A percentile compares a stretch with the other conserved stretches of the same genome.
phyloP scores from a whole-genome alignment of 2,797 vertebrate species.

The Parauchenoglanis punctatus region DNA sequence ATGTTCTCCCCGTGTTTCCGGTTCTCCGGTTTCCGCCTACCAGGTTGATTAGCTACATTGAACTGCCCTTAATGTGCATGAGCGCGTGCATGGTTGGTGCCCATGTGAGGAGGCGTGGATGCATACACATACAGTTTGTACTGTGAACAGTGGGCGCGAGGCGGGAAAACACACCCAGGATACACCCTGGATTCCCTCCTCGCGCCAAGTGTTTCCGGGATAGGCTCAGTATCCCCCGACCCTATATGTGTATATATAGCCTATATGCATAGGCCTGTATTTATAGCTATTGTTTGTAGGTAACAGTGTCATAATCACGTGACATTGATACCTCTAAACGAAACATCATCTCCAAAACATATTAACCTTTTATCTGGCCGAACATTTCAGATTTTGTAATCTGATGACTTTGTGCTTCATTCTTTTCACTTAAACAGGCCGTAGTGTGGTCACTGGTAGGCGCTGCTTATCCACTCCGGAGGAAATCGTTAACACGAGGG shows the following conservation, averaged over 20 bases:
- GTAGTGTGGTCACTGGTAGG: slow-evolving; percentile 75
- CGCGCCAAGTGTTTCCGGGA: neutral
- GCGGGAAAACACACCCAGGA: neutral
- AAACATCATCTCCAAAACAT: neutral
- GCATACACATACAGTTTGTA: neutral
- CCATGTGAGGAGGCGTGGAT: neutral
- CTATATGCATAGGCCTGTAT: too few relatives aligned
- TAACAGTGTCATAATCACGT: neutral
- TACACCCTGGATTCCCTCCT: neutral
- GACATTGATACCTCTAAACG: neutral
- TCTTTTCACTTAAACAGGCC: neutral
- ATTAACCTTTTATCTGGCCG: neutral
- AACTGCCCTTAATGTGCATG: neutral
- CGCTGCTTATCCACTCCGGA: slow-evolving; percentile 78
- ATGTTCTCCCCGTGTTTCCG: neutral
- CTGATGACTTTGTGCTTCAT: neutral
- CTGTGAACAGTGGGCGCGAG: neutral
- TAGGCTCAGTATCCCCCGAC: neutral
- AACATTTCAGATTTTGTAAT: neutral
- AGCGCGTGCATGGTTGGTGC: neutral
- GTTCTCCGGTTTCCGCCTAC: neutral
- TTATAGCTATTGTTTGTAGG: too few relatives aligned
- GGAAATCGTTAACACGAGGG: neutral
- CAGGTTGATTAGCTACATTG: neutral
- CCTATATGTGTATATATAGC: too few relatives aligned